Base-by-base conservation (phyloP, 2,888 invertebrate genomes). In the Antheraea yamamai region DNA sequence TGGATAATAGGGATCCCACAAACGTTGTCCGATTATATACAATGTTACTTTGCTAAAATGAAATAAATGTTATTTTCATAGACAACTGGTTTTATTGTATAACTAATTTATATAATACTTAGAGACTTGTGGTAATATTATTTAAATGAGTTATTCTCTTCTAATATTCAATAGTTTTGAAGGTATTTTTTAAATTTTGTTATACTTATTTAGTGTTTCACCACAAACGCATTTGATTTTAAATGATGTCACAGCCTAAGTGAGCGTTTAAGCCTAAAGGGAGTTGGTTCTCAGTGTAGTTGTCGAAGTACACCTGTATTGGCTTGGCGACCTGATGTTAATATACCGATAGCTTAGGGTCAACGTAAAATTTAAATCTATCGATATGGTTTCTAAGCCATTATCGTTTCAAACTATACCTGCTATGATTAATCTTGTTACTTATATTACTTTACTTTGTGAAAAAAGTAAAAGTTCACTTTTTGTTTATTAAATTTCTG, bases 1-100 rank as follows among this genome's bases (percentile, higher is more conserved):
- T 81, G 84, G 81, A 83, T 85, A 85, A 84, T 84, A 82, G 82
- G 80, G 83, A 80, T 61, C 73, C 39, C 39, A 73, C 61, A 73
- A 61, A 61, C 35, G 61, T 52, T 23, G 39, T 35, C 39, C 23
- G 39, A 20, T 47, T 70, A 74, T 51, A 51, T 72, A 73, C 30
- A 12, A 61, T 61, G 61, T 61, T 61, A 61, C 61, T 4, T 66
- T 30, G 64, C 16, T 66, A 66, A 26, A 16, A 66, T 26, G 16
- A 14, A 30, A 66, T 14, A 66, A 66, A 26, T 66, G 30, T 66
- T 66, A 16, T 30, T 30, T 66, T 66, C 61, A 61, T 10, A 20
- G 0, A 23, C 23, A 61, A 12, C 23, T 61, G 12, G 10, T 8
- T 61, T 61, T 23, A 61, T 23, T 61, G 10, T 12, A 61, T 23